Percentiles rank a stretch among this genome's conserved stretches.
These are phyloP conservation scores for Therioaphis trifolii DNA, from an alignment of 2,888 invertebrate genomes.

Conservation along the genomic window DNA sequence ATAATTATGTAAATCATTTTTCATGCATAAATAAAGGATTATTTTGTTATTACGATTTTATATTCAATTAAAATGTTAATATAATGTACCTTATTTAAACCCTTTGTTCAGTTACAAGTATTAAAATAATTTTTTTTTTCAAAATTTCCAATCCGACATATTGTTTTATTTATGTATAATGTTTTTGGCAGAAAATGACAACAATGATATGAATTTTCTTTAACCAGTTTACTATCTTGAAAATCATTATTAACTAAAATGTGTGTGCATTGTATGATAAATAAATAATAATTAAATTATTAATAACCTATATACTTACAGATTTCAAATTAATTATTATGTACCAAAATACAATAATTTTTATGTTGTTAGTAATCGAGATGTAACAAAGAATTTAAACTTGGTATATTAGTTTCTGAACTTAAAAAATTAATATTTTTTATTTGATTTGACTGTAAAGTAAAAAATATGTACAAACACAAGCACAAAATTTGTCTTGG, in stretches of 20 bases:
- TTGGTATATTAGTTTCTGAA: no score
- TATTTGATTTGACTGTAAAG: background rate
- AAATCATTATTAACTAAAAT: background rate
- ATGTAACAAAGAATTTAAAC: no score
- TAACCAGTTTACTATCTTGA: no score
- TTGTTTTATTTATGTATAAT: no score
- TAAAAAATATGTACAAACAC: background rate
- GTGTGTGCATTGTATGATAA: background rate
- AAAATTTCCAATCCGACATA: no score
- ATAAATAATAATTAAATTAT: background rate
- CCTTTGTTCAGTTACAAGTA: background rate
- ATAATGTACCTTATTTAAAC: background rate
- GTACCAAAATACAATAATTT: background rate
- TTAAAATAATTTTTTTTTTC: background rate
- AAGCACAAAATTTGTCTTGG: background rate
- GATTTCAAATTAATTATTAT: background rate
- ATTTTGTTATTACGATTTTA: background rate
- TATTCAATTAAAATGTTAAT: background rate
- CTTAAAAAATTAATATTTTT: background rate
- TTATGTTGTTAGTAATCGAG: background rate
- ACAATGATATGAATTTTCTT: background rate
- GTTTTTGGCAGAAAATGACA: no score
- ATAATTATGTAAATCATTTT: background rate
- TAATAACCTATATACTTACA: slow-evolving; percentile 1
- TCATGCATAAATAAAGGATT: background rate